Evolutionary conservation across 2,888 invertebrate genomes (phyloP).

Genomic region (Thymelicus sylvestris): DNA sequence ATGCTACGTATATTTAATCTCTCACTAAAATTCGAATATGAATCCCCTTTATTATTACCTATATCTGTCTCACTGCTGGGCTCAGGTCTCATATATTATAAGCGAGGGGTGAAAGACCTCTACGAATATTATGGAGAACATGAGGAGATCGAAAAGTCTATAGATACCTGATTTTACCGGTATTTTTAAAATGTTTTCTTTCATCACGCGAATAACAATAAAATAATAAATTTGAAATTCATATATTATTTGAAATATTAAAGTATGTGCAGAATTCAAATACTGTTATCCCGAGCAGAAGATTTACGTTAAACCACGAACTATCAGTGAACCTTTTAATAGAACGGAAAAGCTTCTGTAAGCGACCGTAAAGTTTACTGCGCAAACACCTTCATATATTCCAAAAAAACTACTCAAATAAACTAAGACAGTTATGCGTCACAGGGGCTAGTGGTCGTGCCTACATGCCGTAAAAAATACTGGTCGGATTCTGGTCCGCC

Average conservation of each 20-base stretch:
- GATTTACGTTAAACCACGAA: no score
- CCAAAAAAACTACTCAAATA: slow-evolving; percentile 32
- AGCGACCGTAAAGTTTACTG: slow-evolving; percentile 34
- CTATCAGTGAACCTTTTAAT: not conserved
- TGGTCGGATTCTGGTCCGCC: slow-evolving; percentile 47
- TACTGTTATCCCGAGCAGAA: no score
- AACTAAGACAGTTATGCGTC: slow-evolving; percentile 54
- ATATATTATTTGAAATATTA: no score
- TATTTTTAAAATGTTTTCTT: not conserved
- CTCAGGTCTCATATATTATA: no score
- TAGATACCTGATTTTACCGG: no score
- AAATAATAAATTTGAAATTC: no score
- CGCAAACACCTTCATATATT: slow-evolving; percentile 35
- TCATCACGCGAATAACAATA: no score
- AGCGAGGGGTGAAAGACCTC: no score
- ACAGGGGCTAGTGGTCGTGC: slow-evolving; percentile 56
- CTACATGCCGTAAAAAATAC: slow-evolving; percentile 57
- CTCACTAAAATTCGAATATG: slow-evolving; percentile 14
- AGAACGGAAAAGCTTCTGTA: slow-evolving; percentile 30
- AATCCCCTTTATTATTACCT: not conserved
- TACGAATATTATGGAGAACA: no score
- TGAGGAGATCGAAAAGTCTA: no score
- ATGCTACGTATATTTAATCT: slow-evolving; percentile 5
- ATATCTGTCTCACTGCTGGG: no score
- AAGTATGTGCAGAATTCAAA: no score